phyloP scores from a whole-genome alignment of 2,113 vertebrate genomes.

The Macquaria australasica region DNA sequence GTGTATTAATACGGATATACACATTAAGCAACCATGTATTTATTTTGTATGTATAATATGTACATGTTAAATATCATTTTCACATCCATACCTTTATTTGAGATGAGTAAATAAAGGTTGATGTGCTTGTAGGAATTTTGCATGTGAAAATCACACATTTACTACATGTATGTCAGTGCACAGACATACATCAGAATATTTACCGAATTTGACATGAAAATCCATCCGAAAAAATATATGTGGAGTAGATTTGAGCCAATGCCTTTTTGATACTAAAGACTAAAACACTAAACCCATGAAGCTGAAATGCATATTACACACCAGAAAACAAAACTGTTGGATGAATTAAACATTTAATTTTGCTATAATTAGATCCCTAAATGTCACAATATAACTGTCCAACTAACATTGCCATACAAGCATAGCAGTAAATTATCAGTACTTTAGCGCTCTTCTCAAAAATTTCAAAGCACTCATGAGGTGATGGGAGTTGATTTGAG shows the following conservation, averaged over 20 bases:
- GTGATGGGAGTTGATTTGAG: not conserved
- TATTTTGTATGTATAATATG: constrained; percentile 40
- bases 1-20: constrained; percentile 30
- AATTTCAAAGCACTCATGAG: not conserved
- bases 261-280: not conserved
- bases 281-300: constrained; percentile 1
- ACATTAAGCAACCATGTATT: constrained; percentile 47
- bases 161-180: constrained; percentile 60
- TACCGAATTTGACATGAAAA: constrained; percentile 13
- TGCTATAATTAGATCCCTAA: not conserved
- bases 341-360: not conserved
- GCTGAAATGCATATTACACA: not conserved
- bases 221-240: not conserved
- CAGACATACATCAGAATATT: constrained; percentile 55
- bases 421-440: not conserved
- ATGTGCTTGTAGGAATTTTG: constrained; percentile 58
- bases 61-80: constrained; percentile 41
- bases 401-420: not conserved
- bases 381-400: not conserved
- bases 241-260: not conserved
- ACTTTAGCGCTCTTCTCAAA: not conserved
- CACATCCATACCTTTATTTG: constrained; percentile 67
- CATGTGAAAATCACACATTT: constrained; percentile 52
- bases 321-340: not conserved
- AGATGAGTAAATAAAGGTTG: constrained; percentile 59